These are phyloP conservation scores for Sciurus niger DNA, from an alignment of 2,113 vertebrate species.

Conservation along the genomic window DNA sequence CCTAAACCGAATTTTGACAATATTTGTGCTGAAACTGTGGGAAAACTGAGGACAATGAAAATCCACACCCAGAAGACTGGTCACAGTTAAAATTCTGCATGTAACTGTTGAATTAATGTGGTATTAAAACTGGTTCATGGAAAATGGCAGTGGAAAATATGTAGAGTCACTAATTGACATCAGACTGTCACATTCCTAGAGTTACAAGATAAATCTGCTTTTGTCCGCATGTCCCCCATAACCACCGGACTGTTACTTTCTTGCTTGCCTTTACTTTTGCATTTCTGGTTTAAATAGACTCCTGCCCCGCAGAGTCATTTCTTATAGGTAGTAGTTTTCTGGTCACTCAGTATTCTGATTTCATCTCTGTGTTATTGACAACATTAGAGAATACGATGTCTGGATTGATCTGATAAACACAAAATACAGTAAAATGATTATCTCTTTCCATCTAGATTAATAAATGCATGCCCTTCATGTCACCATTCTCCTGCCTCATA, in stretches of 20 bases:
- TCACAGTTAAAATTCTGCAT: neutral
- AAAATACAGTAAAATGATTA: neutral
- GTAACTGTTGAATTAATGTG: neutral
- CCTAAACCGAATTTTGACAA: neutral
- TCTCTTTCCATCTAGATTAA: slow-evolving; percentile 4
- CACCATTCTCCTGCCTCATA: neutral
- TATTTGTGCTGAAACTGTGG: neutral
- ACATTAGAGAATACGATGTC: neutral
- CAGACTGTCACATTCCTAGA: neutral
- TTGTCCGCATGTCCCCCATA: neutral
- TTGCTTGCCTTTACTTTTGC: neutral
- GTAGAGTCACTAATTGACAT: neutral
- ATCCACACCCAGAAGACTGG: neutral
- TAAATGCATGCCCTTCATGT: neutral
- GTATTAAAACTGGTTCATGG: neutral
- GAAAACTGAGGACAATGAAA: neutral
- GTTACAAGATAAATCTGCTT: neutral
- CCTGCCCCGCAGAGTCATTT: neutral
- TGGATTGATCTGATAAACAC: neutral
- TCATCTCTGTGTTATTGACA: neutral
- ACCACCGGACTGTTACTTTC: neutral
- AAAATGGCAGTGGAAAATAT: neutral
- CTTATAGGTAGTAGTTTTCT: neutral
- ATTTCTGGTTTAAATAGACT: neutral
- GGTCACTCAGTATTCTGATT: neutral